Conservation (phyloP, 2,888 invertebrate species). For the Entomobrya multifasciata region DNA sequence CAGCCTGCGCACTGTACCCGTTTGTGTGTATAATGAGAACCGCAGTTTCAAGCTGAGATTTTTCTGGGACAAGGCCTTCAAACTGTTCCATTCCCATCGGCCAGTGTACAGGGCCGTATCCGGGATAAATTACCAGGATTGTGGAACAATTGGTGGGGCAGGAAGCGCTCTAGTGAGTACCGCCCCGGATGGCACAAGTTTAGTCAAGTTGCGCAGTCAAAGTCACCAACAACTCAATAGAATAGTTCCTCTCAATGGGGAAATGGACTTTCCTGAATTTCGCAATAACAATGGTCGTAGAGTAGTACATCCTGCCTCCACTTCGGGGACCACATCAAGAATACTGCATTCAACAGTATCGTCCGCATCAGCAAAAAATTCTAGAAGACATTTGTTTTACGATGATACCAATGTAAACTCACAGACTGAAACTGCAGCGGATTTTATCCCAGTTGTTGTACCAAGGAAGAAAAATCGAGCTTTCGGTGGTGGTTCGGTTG, state of each 20-base stretch:
- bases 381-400: slow-evolving; percentile 33
- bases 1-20: slow-evolving; percentile 76
- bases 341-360: slow-evolving; percentile 42
- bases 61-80: slow-evolving; percentile 80
- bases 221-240: slow-evolving; percentile 76
- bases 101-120: slow-evolving; percentile 79
- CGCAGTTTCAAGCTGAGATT: slow-evolving; percentile 78
- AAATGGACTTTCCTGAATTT: slow-evolving; percentile 64
- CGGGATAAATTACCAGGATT: slow-evolving; percentile 79
- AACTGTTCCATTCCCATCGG: slow-evolving; percentile 78
- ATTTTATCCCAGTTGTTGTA: slow-evolving; percentile 76
- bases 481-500: slow-evolving; percentile 53
- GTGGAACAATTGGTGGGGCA: slow-evolving; percentile 68
- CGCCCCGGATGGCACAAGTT: slow-evolving; percentile 35
- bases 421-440: slow-evolving; percentile 27
- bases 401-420: slow-evolving; percentile 57
- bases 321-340: slow-evolving; percentile 51
- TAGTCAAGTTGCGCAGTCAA: slow-evolving; percentile 74
- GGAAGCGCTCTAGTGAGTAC: slow-evolving; percentile 1
- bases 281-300: not conserved
- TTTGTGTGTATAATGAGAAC: slow-evolving; percentile 78
- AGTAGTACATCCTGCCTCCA: slow-evolving; percentile 7
- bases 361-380: not conserved
- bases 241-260: slow-evolving; percentile 42
- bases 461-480: slow-evolving; percentile 75